These are phyloP conservation scores for Apostichopus japonicus DNA, from an alignment of 35 echinoderm and acorn worm species.

Conservation along the genomic window DNA sequence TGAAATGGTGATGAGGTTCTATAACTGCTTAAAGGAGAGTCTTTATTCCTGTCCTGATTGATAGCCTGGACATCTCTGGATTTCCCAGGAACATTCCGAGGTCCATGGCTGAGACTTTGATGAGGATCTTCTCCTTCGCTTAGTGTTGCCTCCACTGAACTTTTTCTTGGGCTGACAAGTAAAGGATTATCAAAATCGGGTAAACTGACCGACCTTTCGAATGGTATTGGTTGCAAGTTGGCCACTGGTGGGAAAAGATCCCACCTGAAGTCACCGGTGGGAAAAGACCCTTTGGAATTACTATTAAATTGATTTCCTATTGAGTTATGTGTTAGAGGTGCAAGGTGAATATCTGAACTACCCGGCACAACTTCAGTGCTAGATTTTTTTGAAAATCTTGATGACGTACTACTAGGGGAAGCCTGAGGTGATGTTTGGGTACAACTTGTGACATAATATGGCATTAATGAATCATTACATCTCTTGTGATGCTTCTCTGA, in stretches of 20 bases:
- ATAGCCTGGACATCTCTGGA: background rate
- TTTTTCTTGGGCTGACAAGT: constrained; percentile 31
- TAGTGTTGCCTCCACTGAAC: background rate
- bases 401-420: background rate
- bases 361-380: background rate
- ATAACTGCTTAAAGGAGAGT: background rate
- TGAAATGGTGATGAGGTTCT: background rate
- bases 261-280: constrained; percentile 26
- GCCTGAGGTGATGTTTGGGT: constrained; percentile 26
- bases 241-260: constrained; percentile 15
- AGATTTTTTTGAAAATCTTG: background rate
- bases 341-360: background rate
- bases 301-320: background rate
- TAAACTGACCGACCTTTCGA: constrained; percentile 1
- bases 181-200: constrained; percentile 34
- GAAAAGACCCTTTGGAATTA: background rate
- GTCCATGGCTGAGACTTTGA: background rate
- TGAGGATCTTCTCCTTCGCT: background rate
- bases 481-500: background rate
- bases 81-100: background rate
- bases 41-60: background rate
- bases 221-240: background rate
- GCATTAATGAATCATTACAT: too few relatives aligned
- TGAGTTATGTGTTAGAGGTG: background rate
- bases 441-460: background rate